phyloP scores from a whole-genome alignment of 2,888 invertebrate genomes.

The Chaetogeoica ovagalla region DNA sequence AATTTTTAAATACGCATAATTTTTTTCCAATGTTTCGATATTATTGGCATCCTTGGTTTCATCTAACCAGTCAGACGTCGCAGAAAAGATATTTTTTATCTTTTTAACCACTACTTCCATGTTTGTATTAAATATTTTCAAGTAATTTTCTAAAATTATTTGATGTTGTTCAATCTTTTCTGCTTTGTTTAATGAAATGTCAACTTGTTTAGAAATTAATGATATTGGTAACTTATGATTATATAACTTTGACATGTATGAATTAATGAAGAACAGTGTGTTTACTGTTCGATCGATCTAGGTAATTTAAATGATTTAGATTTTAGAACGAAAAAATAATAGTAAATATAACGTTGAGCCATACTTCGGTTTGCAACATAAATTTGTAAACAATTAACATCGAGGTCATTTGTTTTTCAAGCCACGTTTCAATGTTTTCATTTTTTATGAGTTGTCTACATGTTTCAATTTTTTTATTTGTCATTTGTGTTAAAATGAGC shows the following conservation, averaged over 20 bases:
- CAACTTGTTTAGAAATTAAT: slow-evolving; percentile 9
- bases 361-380: slow-evolving; percentile 29
- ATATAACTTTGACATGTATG: slow-evolving; percentile 37
- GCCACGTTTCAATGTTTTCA: neutral
- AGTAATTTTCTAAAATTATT: neutral
- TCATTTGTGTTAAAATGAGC: neutral
- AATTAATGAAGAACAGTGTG: slow-evolving; percentile 32
- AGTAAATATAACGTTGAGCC: neutral
- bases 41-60: neutral
- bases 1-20: slow-evolving; percentile 13
- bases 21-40: neutral
- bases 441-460: neutral
- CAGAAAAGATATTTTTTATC: neutral
- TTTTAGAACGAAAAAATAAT: neutral
- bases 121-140: neutral
- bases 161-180: too few species aligned
- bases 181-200: neutral
- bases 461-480: slow-evolving; percentile 16
- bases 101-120: neutral
- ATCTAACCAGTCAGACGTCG: slow-evolving; percentile 20
- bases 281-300: slow-evolving; percentile 34
- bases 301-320: too few species aligned
- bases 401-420: slow-evolving; percentile 6
- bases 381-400: slow-evolving; percentile 2
- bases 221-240: neutral